Evolutionary conservation across 1,140 invertebrate species (phyloP).

Genomic region (Frieseomelitta varia): DNA sequence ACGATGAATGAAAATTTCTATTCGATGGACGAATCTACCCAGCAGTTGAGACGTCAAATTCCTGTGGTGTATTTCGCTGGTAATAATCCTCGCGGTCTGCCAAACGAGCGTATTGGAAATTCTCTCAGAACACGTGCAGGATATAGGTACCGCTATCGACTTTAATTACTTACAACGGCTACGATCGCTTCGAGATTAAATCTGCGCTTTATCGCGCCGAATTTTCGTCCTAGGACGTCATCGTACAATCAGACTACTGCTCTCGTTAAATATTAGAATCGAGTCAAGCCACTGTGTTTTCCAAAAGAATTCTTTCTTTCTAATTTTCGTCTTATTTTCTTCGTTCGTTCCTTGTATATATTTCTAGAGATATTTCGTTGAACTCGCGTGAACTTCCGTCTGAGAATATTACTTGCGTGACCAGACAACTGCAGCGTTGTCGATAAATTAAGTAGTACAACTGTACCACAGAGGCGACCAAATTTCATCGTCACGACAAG

Average conservation of each 20-base stretch:
- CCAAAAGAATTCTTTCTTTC: too few species aligned
- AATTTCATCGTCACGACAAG: too few species aligned
- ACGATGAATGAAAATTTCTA: neutral
- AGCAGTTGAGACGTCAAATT: neutral
- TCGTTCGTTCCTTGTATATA: too few species aligned
- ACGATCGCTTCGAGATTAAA: slow-evolving; percentile 55
- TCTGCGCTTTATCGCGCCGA: slow-evolving; percentile 49
- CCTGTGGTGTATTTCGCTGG: neutral
- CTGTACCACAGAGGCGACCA: too few species aligned
- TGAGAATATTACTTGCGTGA: slow-evolving; percentile 18
- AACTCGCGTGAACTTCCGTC: too few species aligned
- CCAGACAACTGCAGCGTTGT: slow-evolving; percentile 34
- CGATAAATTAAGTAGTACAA: slow-evolving; percentile 27
- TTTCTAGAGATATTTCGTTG: too few species aligned
- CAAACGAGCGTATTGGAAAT: slow-evolving; percentile 2
- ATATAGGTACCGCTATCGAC: slow-evolving; percentile 35
- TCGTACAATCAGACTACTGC: too few species aligned
- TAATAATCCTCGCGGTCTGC: neutral
- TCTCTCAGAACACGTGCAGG: slow-evolving; percentile 8
- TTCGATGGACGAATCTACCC: neutral
- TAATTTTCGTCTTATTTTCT: too few species aligned
- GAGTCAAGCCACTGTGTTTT: too few species aligned
- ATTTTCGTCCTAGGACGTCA: slow-evolving; percentile 53
- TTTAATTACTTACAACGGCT: slow-evolving; percentile 56
- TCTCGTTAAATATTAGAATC: too few species aligned